Evolutionary conservation across 2,113 vertebrate species (phyloP).

Genomic region (Perca fluviatilis): DNA sequence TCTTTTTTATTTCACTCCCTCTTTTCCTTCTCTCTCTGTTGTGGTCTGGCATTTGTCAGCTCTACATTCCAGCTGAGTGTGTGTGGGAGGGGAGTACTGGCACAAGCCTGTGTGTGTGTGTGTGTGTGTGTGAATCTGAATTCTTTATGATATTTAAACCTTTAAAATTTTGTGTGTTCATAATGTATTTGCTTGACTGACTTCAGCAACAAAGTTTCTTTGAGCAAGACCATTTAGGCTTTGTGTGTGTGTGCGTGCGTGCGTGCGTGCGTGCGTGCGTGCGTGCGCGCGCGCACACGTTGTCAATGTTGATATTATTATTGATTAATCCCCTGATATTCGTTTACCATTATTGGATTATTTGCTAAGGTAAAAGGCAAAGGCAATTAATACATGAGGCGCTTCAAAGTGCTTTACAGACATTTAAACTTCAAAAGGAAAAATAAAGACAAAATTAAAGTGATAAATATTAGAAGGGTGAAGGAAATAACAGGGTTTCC

Average conservation of each 20-base stretch:
- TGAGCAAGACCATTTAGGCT: not conserved
- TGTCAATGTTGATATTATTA: not conserved
- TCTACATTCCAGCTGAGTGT: constrained; percentile 73
- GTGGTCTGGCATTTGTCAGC: constrained; percentile 76
- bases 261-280: constrained; percentile 22
- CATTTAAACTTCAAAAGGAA: not conserved
- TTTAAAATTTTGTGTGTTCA: constrained; percentile 28
- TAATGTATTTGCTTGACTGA: constrained; percentile 37
- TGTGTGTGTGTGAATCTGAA: constrained; percentile 33
- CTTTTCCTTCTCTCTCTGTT: constrained; percentile 20
- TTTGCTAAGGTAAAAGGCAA: not conserved
- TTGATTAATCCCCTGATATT: not conserved
- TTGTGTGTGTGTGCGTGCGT: constrained; percentile 21
- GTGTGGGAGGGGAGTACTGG: constrained; percentile 28
- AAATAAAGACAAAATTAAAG: not conserved
- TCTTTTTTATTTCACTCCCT: constrained; percentile 34
- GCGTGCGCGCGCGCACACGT: constrained; percentile 4
- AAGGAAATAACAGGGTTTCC: not conserved
- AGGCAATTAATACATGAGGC: not conserved
- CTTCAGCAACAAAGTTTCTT: not conserved
- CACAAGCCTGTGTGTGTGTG: constrained; percentile 25
- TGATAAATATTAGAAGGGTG: not conserved
- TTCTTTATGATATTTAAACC: constrained; percentile 39
- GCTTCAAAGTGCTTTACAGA: not conserved
- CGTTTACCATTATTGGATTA: not conserved